Base-by-base conservation (phyloP, 2,888 invertebrate genomes). In the Tinea pellionella region DNA sequence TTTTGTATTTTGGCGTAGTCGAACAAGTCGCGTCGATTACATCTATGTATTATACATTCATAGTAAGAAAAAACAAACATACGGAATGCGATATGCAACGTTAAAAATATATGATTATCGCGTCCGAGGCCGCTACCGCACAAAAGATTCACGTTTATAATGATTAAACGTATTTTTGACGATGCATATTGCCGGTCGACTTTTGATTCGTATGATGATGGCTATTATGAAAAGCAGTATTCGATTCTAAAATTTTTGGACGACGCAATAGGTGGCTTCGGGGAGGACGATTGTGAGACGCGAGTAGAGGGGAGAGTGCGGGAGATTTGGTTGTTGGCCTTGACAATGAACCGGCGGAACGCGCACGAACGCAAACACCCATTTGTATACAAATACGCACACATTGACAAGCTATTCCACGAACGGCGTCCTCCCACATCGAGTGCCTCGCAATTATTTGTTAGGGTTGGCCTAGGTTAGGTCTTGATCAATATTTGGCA, bases 261-360 rank as follows among this genome's bases (percentile, higher is more conserved):
- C 16, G 24, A 18, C 24, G 53, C n/a, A 53, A 24, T 53, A 53
- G 53, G 24, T 32, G 57, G 19, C 29, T 9, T 15, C 19, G 55
- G 29, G 55, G 19, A 19, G 55, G 24, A 19, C 2, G 55, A 19
- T 7, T 55, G 1, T 24, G 55, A 9, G 55, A 47, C 9, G 4
- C 2, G 47, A 47, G 55, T 58, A 32, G 75, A 74, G 65, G 65
- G 63, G 71, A 78, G 77, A 73, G 72, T 75, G 78, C 79, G 77
- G 80, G 80, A 84, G 82, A 84, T 86, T 85, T 79, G 86, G 86
- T 78, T 73, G 86, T 80, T 86, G 86, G 84, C 86, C 85, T 86
- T 86, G 85, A 80, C 83, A 85, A 78, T 85, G 84, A 82, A 85
- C 85, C 75, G 85, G 81, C 83, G 84, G 80, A 79, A 74, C 80